Evolutionary conservation across 2,113 vertebrate species (phyloP).

Genomic region (Microcebus ravelobensis): DNA sequence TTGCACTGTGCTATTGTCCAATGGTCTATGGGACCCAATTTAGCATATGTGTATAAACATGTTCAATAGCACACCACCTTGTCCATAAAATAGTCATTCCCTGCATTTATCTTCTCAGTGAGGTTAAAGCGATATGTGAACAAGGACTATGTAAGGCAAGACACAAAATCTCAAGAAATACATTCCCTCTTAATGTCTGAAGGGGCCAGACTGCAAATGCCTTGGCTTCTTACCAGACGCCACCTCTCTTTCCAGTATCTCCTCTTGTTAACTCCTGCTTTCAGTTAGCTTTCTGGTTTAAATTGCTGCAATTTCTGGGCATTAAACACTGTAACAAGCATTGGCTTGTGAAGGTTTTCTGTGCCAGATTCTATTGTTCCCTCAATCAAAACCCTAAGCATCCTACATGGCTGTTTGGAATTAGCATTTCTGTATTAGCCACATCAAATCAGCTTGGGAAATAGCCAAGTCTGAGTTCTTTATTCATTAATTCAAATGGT

Average conservation of each 20-base stretch:
- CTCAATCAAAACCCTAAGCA: background rate
- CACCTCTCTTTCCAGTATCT: background rate
- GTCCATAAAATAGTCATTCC: constrained; percentile 28
- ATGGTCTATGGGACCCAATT: background rate
- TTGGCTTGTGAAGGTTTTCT: constrained; percentile 37
- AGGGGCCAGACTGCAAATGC: background rate
- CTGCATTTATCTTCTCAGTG: background rate
- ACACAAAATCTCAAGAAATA: background rate
- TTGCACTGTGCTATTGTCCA: background rate
- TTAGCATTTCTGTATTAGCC: constrained; percentile 38
- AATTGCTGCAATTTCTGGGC: constrained; percentile 19
- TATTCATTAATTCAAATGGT: constrained; percentile 22
- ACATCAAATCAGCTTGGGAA: constrained; percentile 32
- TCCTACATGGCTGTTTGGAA: background rate
- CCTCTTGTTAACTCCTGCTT: background rate
- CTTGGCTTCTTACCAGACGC: too few relatives aligned
- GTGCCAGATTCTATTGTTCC: background rate
- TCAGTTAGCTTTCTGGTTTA: constrained; percentile 35
- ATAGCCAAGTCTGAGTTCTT: background rate
- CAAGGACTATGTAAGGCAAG: background rate
- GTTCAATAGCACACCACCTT: background rate
- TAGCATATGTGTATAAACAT: background rate
- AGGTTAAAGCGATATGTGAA: background rate
- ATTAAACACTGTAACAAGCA: background rate
- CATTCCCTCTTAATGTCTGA: background rate